Conservation (phyloP, 2,113 vertebrate species). For the Ia io region DNA sequence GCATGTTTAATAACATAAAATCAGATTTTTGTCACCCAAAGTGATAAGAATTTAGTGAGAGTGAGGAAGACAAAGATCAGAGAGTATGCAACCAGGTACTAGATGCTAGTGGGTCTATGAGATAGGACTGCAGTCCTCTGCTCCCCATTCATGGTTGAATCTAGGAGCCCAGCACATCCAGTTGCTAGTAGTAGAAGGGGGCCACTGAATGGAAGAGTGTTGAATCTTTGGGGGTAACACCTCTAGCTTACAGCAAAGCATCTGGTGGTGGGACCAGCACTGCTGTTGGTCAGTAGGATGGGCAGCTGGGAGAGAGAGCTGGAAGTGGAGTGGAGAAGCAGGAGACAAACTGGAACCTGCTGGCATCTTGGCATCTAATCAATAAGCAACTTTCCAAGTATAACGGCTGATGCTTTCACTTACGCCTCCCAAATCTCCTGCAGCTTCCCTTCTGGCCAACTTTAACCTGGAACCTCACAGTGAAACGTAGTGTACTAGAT, state of each 20-base stretch:
- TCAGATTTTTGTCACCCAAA: not conserved
- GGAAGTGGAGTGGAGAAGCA: not conserved
- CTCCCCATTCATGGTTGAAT: not conserved
- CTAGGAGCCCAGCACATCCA: not conserved
- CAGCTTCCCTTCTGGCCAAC: not conserved
- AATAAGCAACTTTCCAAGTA: not conserved
- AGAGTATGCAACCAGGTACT: not conserved
- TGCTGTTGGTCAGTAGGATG: not conserved
- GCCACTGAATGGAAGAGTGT: not conserved
- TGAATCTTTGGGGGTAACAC: not conserved
- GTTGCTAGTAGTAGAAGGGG: not conserved
- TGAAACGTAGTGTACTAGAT: not conserved
- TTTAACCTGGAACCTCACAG: not conserved
- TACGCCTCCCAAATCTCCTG: not conserved
- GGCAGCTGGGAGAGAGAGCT: not conserved
- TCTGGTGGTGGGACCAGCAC: not conserved
- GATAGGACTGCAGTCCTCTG: not conserved
- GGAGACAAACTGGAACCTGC: not conserved
- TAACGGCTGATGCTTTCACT: not conserved
- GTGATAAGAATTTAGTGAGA: not conserved
- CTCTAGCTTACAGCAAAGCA: not conserved
- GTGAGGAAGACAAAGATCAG: not conserved
- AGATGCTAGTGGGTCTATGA: not conserved
- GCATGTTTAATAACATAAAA: not conserved
- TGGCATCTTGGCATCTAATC: not conserved